Conservation (phyloP, 2,888 invertebrate species). For the Dryococelus australis region DNA sequence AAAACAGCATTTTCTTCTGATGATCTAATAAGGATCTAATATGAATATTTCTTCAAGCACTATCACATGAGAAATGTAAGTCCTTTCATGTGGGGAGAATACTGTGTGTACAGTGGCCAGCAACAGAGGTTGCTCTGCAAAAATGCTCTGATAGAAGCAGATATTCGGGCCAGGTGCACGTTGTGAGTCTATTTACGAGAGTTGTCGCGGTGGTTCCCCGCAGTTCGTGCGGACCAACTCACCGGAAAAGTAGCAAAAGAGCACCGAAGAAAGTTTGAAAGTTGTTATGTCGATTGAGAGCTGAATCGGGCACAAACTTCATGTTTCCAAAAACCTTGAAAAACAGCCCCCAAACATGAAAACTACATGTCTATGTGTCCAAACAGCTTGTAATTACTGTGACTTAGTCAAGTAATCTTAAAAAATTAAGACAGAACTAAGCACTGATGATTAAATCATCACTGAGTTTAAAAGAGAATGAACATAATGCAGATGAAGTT, state of each 20-base stretch:
- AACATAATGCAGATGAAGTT: neutral
- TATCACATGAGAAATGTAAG: no score
- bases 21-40: no score
- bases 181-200: neutral
- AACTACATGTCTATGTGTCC: neutral
- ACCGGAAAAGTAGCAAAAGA: slow-evolving; percentile 92
- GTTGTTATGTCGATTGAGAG: slow-evolving; percentile 95
- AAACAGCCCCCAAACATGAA: slow-evolving; percentile 12
- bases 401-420: neutral
- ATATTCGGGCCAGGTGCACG: neutral
- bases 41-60: no score
- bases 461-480: neutral
- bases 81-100: no score
- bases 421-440: neutral
- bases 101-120: no score
- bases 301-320: slow-evolving; percentile 81
- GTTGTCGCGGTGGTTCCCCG: neutral
- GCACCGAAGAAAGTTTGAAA: slow-evolving; percentile 92
- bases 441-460: neutral
- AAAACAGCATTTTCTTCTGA: no score
- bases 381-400: slow-evolving; percentile 8
- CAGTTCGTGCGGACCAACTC: slow-evolving; percentile 59
- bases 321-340: slow-evolving; percentile 93
- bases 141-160: no score
- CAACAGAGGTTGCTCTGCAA: no score